Conservation (phyloP, 2,888 invertebrate genomes). For the Lithophane leautieri region DNA sequence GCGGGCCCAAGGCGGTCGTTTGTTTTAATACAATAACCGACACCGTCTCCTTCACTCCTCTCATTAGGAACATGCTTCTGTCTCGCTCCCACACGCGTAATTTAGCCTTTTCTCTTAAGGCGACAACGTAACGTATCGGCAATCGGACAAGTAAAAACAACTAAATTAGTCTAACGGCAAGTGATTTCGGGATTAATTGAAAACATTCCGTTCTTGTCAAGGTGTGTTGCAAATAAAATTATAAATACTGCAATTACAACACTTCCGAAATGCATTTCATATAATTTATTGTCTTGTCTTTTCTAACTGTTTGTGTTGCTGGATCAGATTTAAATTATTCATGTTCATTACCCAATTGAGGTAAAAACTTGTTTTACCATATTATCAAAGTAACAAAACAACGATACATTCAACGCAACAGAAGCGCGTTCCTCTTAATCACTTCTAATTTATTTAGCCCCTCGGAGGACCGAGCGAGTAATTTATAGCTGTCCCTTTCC, state of each 20-base stretch:
- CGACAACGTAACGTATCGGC: constrained; percentile 80
- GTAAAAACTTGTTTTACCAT: constrained; percentile 69
- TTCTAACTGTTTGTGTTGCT: constrained; percentile 1
- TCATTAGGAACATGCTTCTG: constrained; percentile 72
- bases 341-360: constrained; percentile 56
- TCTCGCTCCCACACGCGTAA: constrained; percentile 79
- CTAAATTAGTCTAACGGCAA: constrained; percentile 68
- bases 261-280: constrained; percentile 50
- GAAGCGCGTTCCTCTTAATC: constrained; percentile 90
- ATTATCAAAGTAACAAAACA: constrained; percentile 80
- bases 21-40: constrained; percentile 90
- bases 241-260: constrained; percentile 58
- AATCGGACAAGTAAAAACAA: constrained; percentile 71
- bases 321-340: background rate
- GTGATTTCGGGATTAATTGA: constrained; percentile 71
- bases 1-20: constrained; percentile 89
- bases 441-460: constrained; percentile 90
- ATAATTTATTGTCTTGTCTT: constrained; percentile 36
- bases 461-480: constrained; percentile 85
- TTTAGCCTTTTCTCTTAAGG: constrained; percentile 86
- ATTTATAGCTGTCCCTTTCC: constrained; percentile 88
- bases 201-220: constrained; percentile 63
- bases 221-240: constrained; percentile 50
- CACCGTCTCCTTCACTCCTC: constrained; percentile 82
- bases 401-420: constrained; percentile 83